phyloP scores from a whole-genome alignment of 1,140 invertebrate genomes.

The Propsilocerus akamusi region DNA sequence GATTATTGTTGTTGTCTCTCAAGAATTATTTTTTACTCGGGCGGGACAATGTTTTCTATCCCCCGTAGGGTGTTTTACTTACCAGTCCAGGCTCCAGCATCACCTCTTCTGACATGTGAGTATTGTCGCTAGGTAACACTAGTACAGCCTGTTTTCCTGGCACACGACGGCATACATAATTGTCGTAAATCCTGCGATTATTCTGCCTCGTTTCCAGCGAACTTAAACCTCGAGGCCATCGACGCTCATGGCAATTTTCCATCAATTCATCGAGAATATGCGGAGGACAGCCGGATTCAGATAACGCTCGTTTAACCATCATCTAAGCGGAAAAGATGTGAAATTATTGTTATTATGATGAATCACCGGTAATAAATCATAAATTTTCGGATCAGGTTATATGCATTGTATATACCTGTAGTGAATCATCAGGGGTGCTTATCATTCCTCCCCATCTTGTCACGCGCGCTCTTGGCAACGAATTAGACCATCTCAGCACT shows the following conservation, averaged over 20 bases:
- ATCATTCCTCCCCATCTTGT: conserved; percentile 96
- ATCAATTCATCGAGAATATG: conserved; percentile 88
- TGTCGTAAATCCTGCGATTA: conserved; percentile 74
- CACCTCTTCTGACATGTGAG: conserved; percentile 87
- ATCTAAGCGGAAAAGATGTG: conserved; percentile 34
- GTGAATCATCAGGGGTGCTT: conserved; percentile 80
- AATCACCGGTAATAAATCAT: background rate
- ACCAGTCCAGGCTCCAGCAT: conserved; percentile 92
- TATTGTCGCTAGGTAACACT: conserved; percentile 85
- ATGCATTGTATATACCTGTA: conserved; percentile 44
- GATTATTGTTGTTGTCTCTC: too few relatives aligned
- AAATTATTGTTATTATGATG: background rate
- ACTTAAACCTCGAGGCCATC: conserved; percentile 82
- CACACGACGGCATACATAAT: conserved; percentile 83
- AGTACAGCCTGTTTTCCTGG: conserved; percentile 87
- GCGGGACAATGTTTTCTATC: too few relatives aligned
- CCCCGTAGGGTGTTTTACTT: too few relatives aligned
- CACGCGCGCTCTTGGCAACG: conserved; percentile 67
- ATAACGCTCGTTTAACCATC: conserved; percentile 79
- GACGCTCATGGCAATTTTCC: conserved; percentile 90
- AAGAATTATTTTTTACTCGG: too few relatives aligned
- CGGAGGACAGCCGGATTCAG: conserved; percentile 79
- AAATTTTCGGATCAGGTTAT: background rate
- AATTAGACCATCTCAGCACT: conserved; percentile 77
- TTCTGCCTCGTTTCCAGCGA: conserved; percentile 86